phyloP scores from a whole-genome alignment of 2,888 invertebrate genomes.

The Sarcophaga subvicina region DNA sequence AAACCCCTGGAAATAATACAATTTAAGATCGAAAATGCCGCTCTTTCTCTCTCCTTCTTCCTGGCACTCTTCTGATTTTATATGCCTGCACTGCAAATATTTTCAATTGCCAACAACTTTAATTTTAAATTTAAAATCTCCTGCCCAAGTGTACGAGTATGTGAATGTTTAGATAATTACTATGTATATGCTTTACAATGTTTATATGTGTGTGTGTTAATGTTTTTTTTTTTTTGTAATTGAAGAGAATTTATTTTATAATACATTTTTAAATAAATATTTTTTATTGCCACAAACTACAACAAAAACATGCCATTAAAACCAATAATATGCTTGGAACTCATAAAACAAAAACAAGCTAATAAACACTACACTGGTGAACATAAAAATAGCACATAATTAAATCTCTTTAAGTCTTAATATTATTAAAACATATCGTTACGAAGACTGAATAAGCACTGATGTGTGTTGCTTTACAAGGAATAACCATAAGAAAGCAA shows the following conservation, averaged over 20 bases:
- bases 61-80: too few species aligned
- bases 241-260: conserved; percentile 19
- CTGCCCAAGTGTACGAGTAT: neutral
- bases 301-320: conserved; percentile 19
- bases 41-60: too few species aligned
- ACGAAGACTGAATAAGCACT: too few species aligned
- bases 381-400: neutral
- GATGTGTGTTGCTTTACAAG: too few species aligned
- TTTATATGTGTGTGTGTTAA: neutral
- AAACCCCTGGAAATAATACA: too few species aligned
- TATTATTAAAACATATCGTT: neutral
- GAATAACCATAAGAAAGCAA: neutral
- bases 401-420: neutral
- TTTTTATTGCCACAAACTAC: neutral
- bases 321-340: neutral
- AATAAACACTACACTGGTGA: neutral
- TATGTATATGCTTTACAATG: neutral
- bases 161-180: neutral
- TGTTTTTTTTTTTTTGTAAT: conserved; percentile 13
- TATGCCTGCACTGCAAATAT: too few species aligned
- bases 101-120: too few species aligned
- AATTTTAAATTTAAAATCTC: too few species aligned
- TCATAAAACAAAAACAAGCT: neutral
- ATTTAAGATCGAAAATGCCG: too few species aligned
- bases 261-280: conserved; percentile 5